Evolutionary conservation across 2,888 invertebrate genomes (phyloP), one percentile per base, ranked within the genome.

Genomic region (Sesamia inferens): DNA sequence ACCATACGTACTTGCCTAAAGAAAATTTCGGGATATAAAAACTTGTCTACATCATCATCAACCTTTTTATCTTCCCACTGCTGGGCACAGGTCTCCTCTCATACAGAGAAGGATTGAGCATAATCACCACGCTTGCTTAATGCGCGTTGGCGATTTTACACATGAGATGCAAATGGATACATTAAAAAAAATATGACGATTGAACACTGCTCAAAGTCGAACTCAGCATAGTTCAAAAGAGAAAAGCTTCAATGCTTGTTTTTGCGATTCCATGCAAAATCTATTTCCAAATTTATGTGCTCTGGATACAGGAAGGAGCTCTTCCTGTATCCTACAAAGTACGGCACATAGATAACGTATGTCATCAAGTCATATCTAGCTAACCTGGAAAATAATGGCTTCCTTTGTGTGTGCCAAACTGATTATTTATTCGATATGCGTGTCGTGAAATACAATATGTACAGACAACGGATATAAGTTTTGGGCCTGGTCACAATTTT

Each of bases 381-480:
- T 11, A 0, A 58, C 47, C n/a, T 42, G 14, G 39, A 39, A 59
- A 79, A 47, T 76, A 78, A 76, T 76, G 76, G 59, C 79, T 76
- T 79, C 79, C 76, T 64, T 24, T 63, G 24, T 39, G 11, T 39
- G 39, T 72, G 63, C 54, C 54, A 54, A 54, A 54, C 13, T 5
- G 31, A 13, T 19, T 44, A 71, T 63, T 31, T 31, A 31, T 31
- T 24, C 72, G 47, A 47, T 39, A 62, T 22, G 42, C 39, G 10
- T 62, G 14, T 31, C 39, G 10, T 62, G 14, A 51, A 57, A 69
- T 70, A 55, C n/a, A n/a, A n/a, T 78, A 69, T 78, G 11, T 14
- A 2, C n/a, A 0, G 7, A 24, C 19, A 76, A 7, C 7, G 31
- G n/a, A 57, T 31, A 24, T 1, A 3, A 47, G 4, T n/a, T 55